These are phyloP conservation scores for Pandemis heparana DNA, from an alignment of 2,888 invertebrate species.

Conservation along the genomic window DNA sequence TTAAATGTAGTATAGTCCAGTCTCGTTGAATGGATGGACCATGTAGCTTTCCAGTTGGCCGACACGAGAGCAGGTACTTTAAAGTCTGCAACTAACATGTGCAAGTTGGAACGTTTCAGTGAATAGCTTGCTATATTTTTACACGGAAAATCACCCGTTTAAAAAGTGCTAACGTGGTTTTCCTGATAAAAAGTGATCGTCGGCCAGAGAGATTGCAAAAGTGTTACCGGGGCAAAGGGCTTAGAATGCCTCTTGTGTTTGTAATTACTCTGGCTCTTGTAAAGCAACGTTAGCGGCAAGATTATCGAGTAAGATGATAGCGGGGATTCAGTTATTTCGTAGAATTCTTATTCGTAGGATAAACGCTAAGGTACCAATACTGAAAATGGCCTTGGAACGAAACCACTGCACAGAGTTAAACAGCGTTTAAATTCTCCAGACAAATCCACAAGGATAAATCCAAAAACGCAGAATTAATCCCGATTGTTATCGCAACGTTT, in stretches of 20 bases:
- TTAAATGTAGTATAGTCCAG: too few relatives aligned
- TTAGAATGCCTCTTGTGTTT: too few relatives aligned
- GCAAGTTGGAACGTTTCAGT: slow-evolving; percentile 10
- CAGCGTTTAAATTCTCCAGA: background rate
- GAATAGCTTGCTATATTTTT: slow-evolving; percentile 2
- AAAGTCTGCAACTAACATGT: slow-evolving; percentile 27
- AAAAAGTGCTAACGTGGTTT: background rate
- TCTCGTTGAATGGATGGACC: slow-evolving; percentile 18
- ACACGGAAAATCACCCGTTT: background rate
- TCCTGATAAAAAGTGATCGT: background rate
- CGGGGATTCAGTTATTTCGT: too few relatives aligned
- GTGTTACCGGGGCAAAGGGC: too few relatives aligned
- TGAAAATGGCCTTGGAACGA: background rate
- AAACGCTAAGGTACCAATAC: background rate
- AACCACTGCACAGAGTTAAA: slow-evolving; percentile 3
- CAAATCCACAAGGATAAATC: slow-evolving; percentile 24
- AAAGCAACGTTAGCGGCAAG: too few relatives aligned
- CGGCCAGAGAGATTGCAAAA: too few relatives aligned
- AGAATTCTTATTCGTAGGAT: too few relatives aligned
- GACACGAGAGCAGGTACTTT: slow-evolving; percentile 14
- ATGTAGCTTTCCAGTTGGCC: background rate
- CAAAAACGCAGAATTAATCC: slow-evolving; percentile 27
- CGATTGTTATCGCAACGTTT: slow-evolving; percentile 30
- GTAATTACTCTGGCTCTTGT: too few relatives aligned
- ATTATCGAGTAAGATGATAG: too few relatives aligned